phyloP scores from a whole-genome alignment of 2,888 invertebrate genomes.

The Acleris cristana region DNA sequence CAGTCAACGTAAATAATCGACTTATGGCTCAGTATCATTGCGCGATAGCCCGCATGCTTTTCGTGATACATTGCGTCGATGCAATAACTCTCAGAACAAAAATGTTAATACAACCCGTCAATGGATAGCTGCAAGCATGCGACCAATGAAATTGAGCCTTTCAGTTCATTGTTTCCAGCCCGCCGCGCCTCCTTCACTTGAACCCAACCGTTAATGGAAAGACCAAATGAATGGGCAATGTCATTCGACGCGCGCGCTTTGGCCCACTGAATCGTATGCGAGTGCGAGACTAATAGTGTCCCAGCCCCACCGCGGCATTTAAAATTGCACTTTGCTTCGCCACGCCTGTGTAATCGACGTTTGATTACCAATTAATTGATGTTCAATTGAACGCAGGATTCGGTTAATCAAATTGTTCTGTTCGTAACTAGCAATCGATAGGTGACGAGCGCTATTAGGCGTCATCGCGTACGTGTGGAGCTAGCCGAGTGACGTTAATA shows the following conservation, averaged over 20 bases:
- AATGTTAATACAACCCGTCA: too few species aligned
- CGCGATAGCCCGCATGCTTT: too few species aligned
- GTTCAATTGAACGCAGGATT: constrained; percentile 47
- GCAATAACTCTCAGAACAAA: too few species aligned
- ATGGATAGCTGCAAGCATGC: too few species aligned
- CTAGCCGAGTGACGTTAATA: too few species aligned
- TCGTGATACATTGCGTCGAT: too few species aligned
- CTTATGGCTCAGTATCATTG: too few species aligned
- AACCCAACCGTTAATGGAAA: constrained; percentile 60
- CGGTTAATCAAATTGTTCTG: constrained; percentile 33
- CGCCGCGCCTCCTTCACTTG: constrained; percentile 18
- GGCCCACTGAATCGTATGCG: constrained; percentile 48
- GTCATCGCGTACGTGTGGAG: too few species aligned
- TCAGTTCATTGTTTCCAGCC: not conserved
- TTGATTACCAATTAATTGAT: constrained; percentile 52
- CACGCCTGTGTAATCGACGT: constrained; percentile 49
- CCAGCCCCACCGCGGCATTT: constrained; percentile 63
- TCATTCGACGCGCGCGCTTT: constrained; percentile 53
- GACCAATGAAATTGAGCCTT: too few species aligned
- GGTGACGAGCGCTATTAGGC: constrained; percentile 14
- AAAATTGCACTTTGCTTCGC: constrained; percentile 60
- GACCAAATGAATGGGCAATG: constrained; percentile 75
- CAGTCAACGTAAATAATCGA: too few species aligned
- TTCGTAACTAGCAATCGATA: constrained; percentile 23
- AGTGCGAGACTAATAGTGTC: constrained; percentile 55